These are phyloP conservation scores for Nomada lathburiana DNA, from an alignment of 2,888 invertebrate species.

Conservation along the genomic window DNA sequence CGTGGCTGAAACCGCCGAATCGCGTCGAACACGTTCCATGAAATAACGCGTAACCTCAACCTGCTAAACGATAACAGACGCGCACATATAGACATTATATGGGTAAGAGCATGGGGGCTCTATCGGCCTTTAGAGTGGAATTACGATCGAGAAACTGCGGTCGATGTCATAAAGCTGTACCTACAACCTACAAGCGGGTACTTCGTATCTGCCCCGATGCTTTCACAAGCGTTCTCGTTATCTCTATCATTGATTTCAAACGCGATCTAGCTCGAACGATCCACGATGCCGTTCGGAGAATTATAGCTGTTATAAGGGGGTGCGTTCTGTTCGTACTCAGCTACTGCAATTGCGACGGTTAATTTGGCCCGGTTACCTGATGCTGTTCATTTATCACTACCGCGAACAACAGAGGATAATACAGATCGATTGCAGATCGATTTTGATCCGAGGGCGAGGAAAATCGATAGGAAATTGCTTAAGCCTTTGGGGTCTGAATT, in stretches of 20 bases:
- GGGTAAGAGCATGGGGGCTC: slow-evolving; percentile 64
- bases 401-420: background rate
- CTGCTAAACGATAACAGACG: slow-evolving; percentile 33
- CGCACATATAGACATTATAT: slow-evolving; percentile 32
- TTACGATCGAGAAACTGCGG: slow-evolving; percentile 57
- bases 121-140: slow-evolving; percentile 64
- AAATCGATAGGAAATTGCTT: too few relatives aligned
- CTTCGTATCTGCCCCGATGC: slow-evolving; percentile 50
- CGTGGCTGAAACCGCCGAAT: background rate
- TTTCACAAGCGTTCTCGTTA: slow-evolving; percentile 59
- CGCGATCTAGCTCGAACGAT: slow-evolving; percentile 27
- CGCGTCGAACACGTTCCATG: background rate
- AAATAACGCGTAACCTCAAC: slow-evolving; percentile 22
- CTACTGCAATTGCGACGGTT: background rate
- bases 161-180: slow-evolving; percentile 55
- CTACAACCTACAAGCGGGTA: slow-evolving; percentile 29
- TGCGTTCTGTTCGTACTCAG: background rate
- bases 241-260: slow-evolving; percentile 47
- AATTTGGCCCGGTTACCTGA: background rate
- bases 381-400: background rate
- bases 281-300: slow-evolving; percentile 7
- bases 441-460: too few relatives aligned
- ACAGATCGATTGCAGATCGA: background rate
- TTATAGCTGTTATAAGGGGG: background rate
- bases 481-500: too few relatives aligned